Evolutionary conservation across 2,113 vertebrate genomes (phyloP).

Genomic region (Rhabdomys dilectus): DNA sequence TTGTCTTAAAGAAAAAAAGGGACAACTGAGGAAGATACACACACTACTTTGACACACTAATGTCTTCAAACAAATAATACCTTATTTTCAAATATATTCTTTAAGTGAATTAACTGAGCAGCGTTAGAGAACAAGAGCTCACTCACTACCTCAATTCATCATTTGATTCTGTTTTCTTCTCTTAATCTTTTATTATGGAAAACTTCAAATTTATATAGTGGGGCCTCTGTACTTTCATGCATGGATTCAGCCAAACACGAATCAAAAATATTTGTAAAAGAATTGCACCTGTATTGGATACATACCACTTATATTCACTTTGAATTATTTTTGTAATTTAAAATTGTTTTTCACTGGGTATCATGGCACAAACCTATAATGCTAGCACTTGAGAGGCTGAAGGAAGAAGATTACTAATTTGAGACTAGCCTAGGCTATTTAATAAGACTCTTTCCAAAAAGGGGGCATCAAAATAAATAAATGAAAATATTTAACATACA

Average conservation of each 20-base stretch:
- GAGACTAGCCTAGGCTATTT: not conserved
- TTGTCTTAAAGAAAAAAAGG: not conserved
- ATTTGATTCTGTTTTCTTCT: conserved; percentile 12
- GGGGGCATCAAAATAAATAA: not conserved
- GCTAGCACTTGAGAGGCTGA: not conserved
- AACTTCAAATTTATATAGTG: not conserved
- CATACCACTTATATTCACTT: not conserved
- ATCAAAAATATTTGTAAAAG: not conserved
- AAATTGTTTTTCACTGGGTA: not conserved
- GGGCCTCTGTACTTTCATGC: too few species aligned
- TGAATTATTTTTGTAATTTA: not conserved
- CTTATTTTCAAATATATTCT: conserved; percentile 25
- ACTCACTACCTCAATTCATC: not conserved
- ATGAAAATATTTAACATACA: not conserved
- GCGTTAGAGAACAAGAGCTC: not conserved
- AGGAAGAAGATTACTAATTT: not conserved
- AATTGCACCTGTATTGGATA: not conserved
- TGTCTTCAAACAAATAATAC: not conserved
- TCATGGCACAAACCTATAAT: not conserved
- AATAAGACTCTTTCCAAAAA: not conserved
- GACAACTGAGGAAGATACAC: not conserved
- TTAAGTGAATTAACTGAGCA: conserved; percentile 34
- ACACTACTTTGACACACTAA: not conserved
- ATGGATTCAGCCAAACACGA: not conserved
- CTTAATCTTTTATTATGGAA: conserved; percentile 22